Conservation (phyloP, 1,140 invertebrate species). For the Penaeus indicus region DNA sequence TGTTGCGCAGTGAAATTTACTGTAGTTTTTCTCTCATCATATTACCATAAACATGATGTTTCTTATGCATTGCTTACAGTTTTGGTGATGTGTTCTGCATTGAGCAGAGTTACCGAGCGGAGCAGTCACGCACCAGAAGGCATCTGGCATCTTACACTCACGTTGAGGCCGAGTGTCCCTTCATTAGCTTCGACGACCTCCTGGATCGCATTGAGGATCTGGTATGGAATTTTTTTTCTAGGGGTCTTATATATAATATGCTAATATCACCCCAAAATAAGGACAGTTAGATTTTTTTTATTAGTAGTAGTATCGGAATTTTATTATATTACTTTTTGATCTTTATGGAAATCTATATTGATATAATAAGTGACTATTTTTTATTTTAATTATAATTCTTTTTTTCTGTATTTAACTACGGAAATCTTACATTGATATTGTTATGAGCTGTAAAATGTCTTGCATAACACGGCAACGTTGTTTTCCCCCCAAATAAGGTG, state of each 20-base stretch:
- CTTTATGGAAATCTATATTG: background rate
- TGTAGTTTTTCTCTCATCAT: background rate
- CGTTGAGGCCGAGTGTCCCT: slow-evolving; percentile 96
- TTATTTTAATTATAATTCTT: too few species aligned
- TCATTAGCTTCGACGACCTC: slow-evolving; percentile 94
- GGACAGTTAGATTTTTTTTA: background rate
- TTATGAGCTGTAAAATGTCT: background rate
- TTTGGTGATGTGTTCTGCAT: slow-evolving; percentile 98
- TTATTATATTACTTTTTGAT: background rate
- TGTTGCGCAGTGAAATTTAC: too few species aligned
- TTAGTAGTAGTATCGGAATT: background rate
- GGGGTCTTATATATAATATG: too few species aligned
- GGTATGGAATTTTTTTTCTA: slow-evolving; percentile 71
- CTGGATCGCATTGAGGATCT: slow-evolving; percentile 93
- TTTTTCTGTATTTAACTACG: too few species aligned
- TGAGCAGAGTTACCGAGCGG: slow-evolving; percentile 97
- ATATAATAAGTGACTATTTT: background rate
- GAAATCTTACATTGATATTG: too few species aligned
- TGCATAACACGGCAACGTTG: background rate
- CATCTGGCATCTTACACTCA: slow-evolving; percentile 98
- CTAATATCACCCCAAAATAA: too few species aligned
- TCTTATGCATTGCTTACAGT: slow-evolving; percentile 30
- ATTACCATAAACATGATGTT: background rate
- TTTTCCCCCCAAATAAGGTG: slow-evolving; percentile 12
- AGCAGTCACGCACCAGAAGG: slow-evolving; percentile 94